Conservation (phyloP, 1,140 invertebrate species). For the Sipha flava region DNA sequence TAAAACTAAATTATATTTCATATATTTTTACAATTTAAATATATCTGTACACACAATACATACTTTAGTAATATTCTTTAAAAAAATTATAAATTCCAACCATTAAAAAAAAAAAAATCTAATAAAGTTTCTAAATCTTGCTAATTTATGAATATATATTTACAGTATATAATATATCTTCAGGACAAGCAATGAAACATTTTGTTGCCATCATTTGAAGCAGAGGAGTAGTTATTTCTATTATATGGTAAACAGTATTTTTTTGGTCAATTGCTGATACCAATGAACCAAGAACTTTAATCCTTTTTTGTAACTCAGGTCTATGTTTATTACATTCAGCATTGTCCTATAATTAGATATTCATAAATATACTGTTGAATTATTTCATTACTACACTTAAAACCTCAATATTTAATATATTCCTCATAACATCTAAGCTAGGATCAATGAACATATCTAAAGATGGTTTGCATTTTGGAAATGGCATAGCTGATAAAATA, state of each 20-base stretch:
- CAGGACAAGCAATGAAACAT: conserved; percentile 9
- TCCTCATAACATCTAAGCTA: background rate
- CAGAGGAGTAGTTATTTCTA: background rate
- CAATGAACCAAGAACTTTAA: conserved; percentile 16
- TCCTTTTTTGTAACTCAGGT: background rate
- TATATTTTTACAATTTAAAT: no score
- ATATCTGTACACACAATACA: no score
- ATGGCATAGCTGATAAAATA: conserved; percentile 8
- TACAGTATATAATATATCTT: conserved; percentile 19
- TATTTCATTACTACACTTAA: background rate
- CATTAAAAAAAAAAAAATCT: no score
- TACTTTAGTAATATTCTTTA: no score
- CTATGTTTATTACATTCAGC: background rate
- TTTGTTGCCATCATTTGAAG: background rate
- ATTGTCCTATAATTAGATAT: background rate
- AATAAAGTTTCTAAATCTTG: no score
- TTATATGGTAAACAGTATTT: background rate
- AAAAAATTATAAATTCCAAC: no score
- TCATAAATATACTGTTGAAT: background rate
- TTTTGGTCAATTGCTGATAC: conserved; percentile 20
- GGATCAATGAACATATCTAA: conserved; percentile 12
- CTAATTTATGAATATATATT: background rate
- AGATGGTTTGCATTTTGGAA: conserved; percentile 1
- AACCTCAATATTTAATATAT: conserved; percentile 8
- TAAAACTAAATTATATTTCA: no score